Evolutionary conservation across 2,113 vertebrate genomes (phyloP).

Genomic region (Zonotrichia leucophrys): DNA sequence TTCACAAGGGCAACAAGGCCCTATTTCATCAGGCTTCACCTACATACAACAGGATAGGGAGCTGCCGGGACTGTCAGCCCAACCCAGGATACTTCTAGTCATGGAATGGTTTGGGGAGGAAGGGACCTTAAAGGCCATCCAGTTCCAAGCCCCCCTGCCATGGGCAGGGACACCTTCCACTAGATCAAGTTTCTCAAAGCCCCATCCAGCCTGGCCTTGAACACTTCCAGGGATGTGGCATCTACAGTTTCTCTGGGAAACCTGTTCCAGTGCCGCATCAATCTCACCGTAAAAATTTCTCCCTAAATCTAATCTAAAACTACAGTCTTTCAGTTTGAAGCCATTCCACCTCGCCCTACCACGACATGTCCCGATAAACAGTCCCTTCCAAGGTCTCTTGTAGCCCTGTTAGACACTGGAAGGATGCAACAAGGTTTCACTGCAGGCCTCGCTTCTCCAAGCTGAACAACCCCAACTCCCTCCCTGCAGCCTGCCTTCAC

Average conservation of each 20-base stretch:
- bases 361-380: too few species aligned
- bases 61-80: rapidly evolving
- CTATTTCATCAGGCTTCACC: neutral
- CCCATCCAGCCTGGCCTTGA: rapidly evolving
- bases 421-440: neutral
- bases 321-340: neutral
- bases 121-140: neutral
- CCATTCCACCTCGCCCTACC: neutral
- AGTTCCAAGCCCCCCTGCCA: neutral
- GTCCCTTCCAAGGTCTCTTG: neutral
- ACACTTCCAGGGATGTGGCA: neutral
- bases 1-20: neutral
- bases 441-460: rapidly evolving
- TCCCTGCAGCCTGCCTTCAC: neutral
- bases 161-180: neutral
- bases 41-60: rapidly evolving
- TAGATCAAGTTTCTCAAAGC: neutral
- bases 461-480: neutral
- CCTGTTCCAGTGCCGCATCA: neutral
- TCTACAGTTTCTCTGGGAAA: neutral
- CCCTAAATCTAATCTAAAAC: neutral
- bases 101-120: neutral
- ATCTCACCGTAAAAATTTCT: neutral
- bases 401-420: neutral
- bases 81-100: neutral